Evolutionary conservation across 2,113 vertebrate genomes (phyloP), one percentile per base, ranked within the genome.

Genomic region (Sterrhoptilus dennistouni): DNA sequence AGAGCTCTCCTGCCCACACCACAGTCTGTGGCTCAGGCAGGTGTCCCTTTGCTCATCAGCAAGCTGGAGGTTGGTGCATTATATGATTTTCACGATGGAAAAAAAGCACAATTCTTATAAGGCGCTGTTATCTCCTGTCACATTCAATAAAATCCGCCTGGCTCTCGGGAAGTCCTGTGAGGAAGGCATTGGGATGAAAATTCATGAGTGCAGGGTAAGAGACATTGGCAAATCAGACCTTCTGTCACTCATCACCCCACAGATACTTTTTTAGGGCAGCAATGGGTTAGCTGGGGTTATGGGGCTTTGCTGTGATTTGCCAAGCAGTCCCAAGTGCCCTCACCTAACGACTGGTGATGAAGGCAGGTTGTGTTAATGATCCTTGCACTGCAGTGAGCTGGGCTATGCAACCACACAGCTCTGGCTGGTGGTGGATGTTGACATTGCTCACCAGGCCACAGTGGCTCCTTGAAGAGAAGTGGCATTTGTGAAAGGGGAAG

Each of bases 21-120:
- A 13, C 17, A 94, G 76, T 25, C 40, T 36, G 52, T 72, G 82
- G 42, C 40, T 66, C 4, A 25, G 60, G 68, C 86, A 84, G 72
- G 47, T 5, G 72, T 87, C 45, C 72, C 79, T 78, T 49, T 87
- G 69, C 91, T 56, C 70, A 42, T 45, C 86, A 91, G 52, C 0
- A 6, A 56, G 77, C 33, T 65, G 29, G 40, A 89, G 40, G 22
- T 59, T 84, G 61, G 80, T 95, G n/a, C 6, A 11, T 79, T 78
- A 36, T 9, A 14, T 23, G 27, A 66, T 78, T 65, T 72, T 42
- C 38, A 42, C 2, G 3, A 89, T 40, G 80, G 36, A 11, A 50
- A 69, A 89, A 88, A 53, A 65, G 10, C 12, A 10, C 68, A 91
- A 72, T 96, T 92, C 92, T 89, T 93, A 83, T n/a, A 72, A 93